These are phyloP conservation scores for Percopsis transmontana DNA, from an alignment of 2,113 vertebrate species.

Conservation along the genomic window DNA sequence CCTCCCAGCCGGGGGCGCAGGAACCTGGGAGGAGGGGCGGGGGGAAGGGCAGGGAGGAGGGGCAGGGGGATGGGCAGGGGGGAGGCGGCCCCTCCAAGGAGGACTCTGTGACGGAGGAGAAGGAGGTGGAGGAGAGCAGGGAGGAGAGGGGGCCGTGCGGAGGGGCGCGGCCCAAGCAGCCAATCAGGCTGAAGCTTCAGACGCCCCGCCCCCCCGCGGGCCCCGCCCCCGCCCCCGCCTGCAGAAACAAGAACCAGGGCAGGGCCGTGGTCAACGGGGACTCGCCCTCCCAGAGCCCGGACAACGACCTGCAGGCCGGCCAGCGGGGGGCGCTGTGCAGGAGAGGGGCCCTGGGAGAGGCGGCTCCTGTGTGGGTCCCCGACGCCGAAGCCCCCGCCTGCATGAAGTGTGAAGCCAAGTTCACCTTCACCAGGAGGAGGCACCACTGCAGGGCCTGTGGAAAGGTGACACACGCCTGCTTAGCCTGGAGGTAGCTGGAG, in stretches of 20 bases:
- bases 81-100: constrained; percentile 90
- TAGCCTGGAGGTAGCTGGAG: not conserved
- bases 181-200: constrained; percentile 92
- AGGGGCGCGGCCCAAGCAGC: constrained; percentile 96
- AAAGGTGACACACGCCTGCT: constrained; percentile 89
- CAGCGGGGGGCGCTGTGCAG: constrained; percentile 83
- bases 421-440: constrained; percentile 98
- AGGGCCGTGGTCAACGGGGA: constrained; percentile 77
- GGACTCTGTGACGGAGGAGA: constrained; percentile 97
- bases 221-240: constrained; percentile 77
- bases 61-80: constrained; percentile 69
- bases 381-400: constrained; percentile 98
- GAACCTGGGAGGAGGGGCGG: constrained; percentile 32
- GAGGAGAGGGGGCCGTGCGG: constrained; percentile 91
- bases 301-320: constrained; percentile 93
- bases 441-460: constrained; percentile 99
- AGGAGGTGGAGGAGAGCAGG: constrained; percentile 98
- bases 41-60: constrained; percentile 52
- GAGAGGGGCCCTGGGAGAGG: constrained; percentile 90
- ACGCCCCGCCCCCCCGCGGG: constrained; percentile 89
- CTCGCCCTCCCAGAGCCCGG: constrained; percentile 86
- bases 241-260: constrained; percentile 93
- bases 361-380: constrained; percentile 97
- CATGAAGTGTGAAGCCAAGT: constrained; percentile 97
- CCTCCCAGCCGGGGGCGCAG: constrained; percentile 17